phyloP scores from a whole-genome alignment of 2,888 invertebrate species.

The Eurytoma californica region DNA sequence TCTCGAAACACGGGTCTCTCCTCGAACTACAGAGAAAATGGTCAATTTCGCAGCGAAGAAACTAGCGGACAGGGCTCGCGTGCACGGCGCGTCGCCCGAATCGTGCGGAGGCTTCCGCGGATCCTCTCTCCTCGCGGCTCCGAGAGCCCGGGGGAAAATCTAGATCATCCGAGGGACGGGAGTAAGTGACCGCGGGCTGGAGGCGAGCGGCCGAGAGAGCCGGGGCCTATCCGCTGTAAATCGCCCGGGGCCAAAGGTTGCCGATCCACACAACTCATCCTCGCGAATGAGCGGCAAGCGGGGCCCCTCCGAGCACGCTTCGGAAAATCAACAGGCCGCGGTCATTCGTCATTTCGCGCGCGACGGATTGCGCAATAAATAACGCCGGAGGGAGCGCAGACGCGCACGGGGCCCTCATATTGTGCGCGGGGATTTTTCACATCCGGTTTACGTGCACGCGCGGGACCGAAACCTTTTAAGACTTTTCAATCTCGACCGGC shows the following conservation, averaged over 20 bases:
- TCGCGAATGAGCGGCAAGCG: not conserved
- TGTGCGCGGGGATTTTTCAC: slow-evolving; percentile 18
- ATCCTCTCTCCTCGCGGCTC: not conserved
- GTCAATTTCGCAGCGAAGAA: slow-evolving; percentile 26
- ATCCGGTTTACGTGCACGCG: slow-evolving; percentile 36
- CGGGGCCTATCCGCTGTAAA: slow-evolving; percentile 18
- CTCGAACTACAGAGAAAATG: slow-evolving; percentile 36
- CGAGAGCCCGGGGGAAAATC: slow-evolving; percentile 60
- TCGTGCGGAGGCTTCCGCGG: slow-evolving; percentile 15
- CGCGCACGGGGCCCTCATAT: slow-evolving; percentile 16
- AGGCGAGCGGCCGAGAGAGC: not conserved
- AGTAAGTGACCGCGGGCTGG: slow-evolving; percentile 43
- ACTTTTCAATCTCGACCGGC: slow-evolving; percentile 39
- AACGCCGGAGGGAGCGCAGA: slow-evolving; percentile 27
- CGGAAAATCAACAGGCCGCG: slow-evolving; percentile 38
- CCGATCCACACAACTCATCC: slow-evolving; percentile 31
- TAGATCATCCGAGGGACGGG: slow-evolving; percentile 65
- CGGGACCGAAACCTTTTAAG: slow-evolving; percentile 10
- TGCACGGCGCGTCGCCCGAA: slow-evolving; percentile 14
- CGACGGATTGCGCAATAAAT: slow-evolving; percentile 55
- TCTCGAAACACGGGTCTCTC: not conserved
- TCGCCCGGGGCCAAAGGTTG: slow-evolving; percentile 38
- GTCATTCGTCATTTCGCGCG: slow-evolving; percentile 39
- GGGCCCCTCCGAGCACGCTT: not conserved
- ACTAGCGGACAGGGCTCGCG: not conserved